A percentile compares a stretch with the other conserved stretches of the same genome.
Conservation (phyloP, 2,797 vertebrate species). For the Eidolon dupreanum region DNA sequence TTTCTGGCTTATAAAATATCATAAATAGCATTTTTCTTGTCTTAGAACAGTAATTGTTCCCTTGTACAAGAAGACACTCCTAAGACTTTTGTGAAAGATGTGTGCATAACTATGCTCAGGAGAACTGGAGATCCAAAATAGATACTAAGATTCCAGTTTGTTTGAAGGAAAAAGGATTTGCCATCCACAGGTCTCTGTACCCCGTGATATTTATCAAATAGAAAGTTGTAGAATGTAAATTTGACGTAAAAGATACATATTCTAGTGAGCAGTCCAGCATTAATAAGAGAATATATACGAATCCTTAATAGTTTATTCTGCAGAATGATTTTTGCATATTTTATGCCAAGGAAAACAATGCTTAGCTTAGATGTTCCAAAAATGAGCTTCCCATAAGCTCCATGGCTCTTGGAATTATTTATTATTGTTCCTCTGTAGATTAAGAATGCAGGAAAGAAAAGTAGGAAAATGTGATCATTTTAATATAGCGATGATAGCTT, state of each 20-base stretch:
- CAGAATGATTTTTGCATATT: conserved; percentile 48
- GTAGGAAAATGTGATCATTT: conserved; percentile 39
- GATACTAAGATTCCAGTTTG: neutral
- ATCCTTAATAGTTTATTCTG: conserved; percentile 8
- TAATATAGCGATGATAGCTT: neutral
- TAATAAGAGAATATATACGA: neutral
- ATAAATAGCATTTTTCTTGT: neutral
- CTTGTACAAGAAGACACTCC: neutral
- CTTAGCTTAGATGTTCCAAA: neutral
- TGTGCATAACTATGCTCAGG: neutral
- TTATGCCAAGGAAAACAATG: conserved; percentile 39
- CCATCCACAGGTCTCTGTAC: neutral
- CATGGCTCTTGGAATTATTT: conserved; percentile 2
- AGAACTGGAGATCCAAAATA: neutral
- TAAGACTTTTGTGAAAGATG: neutral
- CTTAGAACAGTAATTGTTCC: neutral
- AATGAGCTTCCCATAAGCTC: neutral
- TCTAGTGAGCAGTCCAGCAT: neutral
- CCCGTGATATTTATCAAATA: neutral
- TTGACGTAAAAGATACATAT: neutral
- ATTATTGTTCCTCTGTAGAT: conserved; percentile 37
- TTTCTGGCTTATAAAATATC: neutral
- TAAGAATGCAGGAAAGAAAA: neutral
- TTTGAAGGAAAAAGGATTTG: neutral
- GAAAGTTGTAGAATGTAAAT: conserved; percentile 54